Base-by-base conservation (phyloP, 2,888 invertebrate genomes). In the Melinaea marsaeus region DNA sequence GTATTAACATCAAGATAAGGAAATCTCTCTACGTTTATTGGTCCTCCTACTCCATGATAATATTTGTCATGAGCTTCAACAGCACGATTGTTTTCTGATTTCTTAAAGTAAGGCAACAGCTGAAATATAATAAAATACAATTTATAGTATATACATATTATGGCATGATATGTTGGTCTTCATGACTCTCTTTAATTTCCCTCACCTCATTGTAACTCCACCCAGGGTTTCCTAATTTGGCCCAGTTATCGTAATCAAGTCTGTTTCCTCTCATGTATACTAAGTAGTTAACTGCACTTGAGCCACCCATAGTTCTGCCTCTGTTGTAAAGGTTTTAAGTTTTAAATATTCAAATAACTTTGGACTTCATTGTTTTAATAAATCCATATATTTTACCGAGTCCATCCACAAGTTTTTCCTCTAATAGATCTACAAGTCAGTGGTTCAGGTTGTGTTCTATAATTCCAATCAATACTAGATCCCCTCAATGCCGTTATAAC, bases 21-120 rank as follows among this genome's bases (percentile, higher is more conserved):
- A 70, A 92, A 94, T 72, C 92, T 84, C 78, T 94, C 93, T 0
- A 95, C 94, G 55, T 92, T 93, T 37, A 92, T 90, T 48, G 93
- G 93, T 2, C 95, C 95, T 2, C 92, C 91, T 4, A 85, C 86
- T 0, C 91, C 89, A 74, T 95, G 95, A 71, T 92, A 93, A 42
- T 85, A 74, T 2, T 85, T 87, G 69, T 93, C 87, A 35, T 91
- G 83, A 7, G 89, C 79, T 72, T 92, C 92, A 1, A 86, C 75
- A 65, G 93, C 92, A 75, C 88, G 85, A 71, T 94, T 94, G 70
- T 93, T 88, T 82, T 94, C 94, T 0, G 93, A 89, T 81, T 94
- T 94, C 61, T 92, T 92, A 79, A 94, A 95, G 77, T 95, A 95
- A 0, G 94, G 94, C 13, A 95, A 83, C 0, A 94, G 84, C 91